phyloP scores from a whole-genome alignment of 2,888 invertebrate genomes.

The Clunio marinus region DNA sequence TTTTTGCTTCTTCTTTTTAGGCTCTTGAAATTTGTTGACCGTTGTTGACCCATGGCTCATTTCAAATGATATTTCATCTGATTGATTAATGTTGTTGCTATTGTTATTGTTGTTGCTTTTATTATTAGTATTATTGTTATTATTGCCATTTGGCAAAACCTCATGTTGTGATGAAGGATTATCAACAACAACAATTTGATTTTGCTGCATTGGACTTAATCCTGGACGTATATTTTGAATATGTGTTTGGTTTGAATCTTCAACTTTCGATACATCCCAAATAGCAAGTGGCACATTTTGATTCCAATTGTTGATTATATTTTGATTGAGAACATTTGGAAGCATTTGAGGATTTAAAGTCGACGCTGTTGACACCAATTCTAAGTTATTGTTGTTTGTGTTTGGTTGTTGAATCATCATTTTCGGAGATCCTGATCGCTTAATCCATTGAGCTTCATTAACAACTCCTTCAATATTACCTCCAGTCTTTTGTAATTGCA shows the following conservation, averaged over 20 bases:
- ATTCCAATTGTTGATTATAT: slow-evolving; percentile 14
- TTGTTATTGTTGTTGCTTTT: not conserved
- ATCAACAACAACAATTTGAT: not conserved
- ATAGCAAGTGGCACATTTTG: slow-evolving; percentile 9
- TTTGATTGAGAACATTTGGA: not conserved
- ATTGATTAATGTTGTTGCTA: not conserved
- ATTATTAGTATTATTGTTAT: not conserved
- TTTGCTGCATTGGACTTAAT: slow-evolving; percentile 1
- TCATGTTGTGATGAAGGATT: not conserved
- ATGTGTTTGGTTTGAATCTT: not conserved
- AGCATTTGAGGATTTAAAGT: not conserved
- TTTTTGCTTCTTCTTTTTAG: slow-evolving; percentile 22
- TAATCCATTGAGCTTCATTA: slow-evolving; percentile 28
- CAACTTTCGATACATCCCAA: slow-evolving; percentile 11
- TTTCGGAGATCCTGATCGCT: slow-evolving; percentile 12
- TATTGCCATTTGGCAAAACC: not conserved
- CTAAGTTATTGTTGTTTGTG: not conserved
- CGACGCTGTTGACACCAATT: not conserved
- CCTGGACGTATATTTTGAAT: slow-evolving; percentile 28
- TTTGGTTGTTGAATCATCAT: not conserved
- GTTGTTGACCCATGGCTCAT: not conserved
- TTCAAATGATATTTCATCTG: slow-evolving; percentile 20
- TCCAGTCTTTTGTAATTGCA: slow-evolving; percentile 38
- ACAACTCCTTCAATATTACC: slow-evolving; percentile 11
- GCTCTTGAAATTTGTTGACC: not conserved